Base-by-base conservation (phyloP, 1,140 invertebrate genomes). In the Kradibia gibbosae region DNA sequence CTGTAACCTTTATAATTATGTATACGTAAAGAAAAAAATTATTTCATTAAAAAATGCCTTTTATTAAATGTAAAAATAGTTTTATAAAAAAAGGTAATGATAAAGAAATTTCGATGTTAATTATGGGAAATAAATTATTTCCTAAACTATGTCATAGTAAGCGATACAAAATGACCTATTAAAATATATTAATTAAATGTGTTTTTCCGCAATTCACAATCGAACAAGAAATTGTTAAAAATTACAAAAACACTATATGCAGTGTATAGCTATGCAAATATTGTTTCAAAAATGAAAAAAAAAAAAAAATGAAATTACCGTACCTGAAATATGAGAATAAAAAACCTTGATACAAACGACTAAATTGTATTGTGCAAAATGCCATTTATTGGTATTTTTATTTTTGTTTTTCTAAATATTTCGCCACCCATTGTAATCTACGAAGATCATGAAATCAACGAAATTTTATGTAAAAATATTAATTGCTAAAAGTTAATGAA, bases 321-420 rank as follows among this genome's bases (percentile, higher is more conserved):
- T 81, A 81, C 79, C 57, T 81, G 79, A 81, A 75, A n/a, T 42
- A 81, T 57, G n/a, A 31, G 36, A 81, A 55, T 70, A 13, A 39
- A 45, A 55, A 67, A 75, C 20, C 10, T 67, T 34, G 17, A 73
- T 50, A 62, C 3, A 45, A 10, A 42, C 45, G 48, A 50, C 50
- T 22, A 1, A 25, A 67, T 48, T 72, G 13, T 72, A 55, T 60
- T 36, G 65, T 36, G 20, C 25, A 42, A 74, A 62, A 80, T 62
- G 28, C 39, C 50, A 25, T 74, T 34, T 17, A 28, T 31, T 45
- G 55, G 55, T 53, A 36, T n/a, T 36, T 80, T 50, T 45, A 36
- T 53, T 65, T 36, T 10, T 53, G 50, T 20, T 8, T 53, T 22
- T 53, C 50, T 4, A 17, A 17, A n/a, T n/a, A 74, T 57, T 0